Evolutionary conservation across 2,113 vertebrate genomes (phyloP).

Genomic region (Tyto alba): DNA sequence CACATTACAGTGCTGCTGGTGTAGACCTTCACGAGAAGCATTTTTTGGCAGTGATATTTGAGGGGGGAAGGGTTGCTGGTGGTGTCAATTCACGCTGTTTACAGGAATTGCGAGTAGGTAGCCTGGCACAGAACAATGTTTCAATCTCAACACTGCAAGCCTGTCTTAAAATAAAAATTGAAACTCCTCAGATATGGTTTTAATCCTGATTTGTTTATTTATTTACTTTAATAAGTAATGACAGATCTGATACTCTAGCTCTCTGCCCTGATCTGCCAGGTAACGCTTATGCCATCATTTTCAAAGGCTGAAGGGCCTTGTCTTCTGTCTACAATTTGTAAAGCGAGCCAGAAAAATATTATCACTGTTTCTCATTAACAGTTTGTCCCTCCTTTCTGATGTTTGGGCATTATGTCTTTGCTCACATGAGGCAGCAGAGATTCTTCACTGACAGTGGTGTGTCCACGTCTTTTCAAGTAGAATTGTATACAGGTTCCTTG

Average conservation of each 20-base stretch:
- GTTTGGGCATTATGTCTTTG: not conserved
- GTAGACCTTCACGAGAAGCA: not conserved
- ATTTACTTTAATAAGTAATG: not conserved
- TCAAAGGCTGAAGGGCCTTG: not conserved
- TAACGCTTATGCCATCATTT: not conserved
- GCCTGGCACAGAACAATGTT: not conserved
- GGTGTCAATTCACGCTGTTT: not conserved
- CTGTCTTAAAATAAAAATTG: not conserved
- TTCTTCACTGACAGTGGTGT: not conserved
- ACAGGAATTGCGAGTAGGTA: not conserved
- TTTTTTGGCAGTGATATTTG: not conserved
- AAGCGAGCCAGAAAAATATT: not conserved
- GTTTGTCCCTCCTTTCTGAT: not conserved
- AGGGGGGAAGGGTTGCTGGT: no score
- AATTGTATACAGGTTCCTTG: not conserved
- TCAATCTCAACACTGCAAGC: not conserved
- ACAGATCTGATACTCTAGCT: not conserved
- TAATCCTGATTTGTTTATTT: not conserved
- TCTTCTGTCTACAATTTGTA: not conserved
- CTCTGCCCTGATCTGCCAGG: not conserved
- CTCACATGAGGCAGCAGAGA: not conserved
- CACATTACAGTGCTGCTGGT: not conserved
- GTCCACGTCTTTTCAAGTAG: not conserved
- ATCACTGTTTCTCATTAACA: not conserved
- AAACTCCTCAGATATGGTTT: not conserved